Conservation (phyloP, 2,888 invertebrate species). For the Chesias legatella region DNA sequence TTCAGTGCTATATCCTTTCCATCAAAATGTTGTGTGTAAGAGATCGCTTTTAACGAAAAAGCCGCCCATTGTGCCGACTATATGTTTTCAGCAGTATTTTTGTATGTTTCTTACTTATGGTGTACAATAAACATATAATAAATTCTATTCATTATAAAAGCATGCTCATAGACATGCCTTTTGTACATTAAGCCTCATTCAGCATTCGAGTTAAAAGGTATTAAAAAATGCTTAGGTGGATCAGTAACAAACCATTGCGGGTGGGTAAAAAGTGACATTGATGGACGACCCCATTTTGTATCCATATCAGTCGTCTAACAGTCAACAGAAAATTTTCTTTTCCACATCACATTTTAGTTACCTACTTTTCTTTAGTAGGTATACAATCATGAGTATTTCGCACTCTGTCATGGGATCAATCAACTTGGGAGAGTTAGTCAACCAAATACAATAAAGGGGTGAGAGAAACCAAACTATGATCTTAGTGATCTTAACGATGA, state of each 20-base stretch:
- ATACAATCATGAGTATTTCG: too few relatives aligned
- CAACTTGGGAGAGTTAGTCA: constrained; percentile 9
- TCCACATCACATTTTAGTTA: neutral
- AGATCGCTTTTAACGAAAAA: too few relatives aligned
- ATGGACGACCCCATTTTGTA: constrained; percentile 8
- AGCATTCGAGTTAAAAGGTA: constrained; percentile 6
- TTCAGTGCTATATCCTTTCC: too few relatives aligned
- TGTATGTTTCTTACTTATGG: too few relatives aligned
- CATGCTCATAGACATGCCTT: too few relatives aligned
- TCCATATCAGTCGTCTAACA: constrained; percentile 3
- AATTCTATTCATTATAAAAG: too few relatives aligned
- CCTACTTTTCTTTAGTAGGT: constrained; percentile 1
- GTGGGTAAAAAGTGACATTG: constrained; percentile 10
- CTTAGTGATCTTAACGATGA: constrained; percentile 21
- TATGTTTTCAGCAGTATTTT: too few relatives aligned
- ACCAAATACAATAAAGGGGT: constrained; percentile 12
- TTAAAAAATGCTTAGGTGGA: constrained; percentile 1
- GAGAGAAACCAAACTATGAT: neutral
- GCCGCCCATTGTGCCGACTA: too few relatives aligned
- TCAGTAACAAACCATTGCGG: constrained; percentile 6
- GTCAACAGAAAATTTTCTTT: too few relatives aligned
- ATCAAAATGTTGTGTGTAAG: too few relatives aligned
- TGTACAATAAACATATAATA: too few relatives aligned
- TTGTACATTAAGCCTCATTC: constrained; percentile 3
- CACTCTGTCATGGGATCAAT: too few relatives aligned